Evolutionary conservation across 2,113 vertebrate species (phyloP), one percentile per base, ranked within the genome.

Genomic region (Reinhardtius hippoglossoides): DNA sequence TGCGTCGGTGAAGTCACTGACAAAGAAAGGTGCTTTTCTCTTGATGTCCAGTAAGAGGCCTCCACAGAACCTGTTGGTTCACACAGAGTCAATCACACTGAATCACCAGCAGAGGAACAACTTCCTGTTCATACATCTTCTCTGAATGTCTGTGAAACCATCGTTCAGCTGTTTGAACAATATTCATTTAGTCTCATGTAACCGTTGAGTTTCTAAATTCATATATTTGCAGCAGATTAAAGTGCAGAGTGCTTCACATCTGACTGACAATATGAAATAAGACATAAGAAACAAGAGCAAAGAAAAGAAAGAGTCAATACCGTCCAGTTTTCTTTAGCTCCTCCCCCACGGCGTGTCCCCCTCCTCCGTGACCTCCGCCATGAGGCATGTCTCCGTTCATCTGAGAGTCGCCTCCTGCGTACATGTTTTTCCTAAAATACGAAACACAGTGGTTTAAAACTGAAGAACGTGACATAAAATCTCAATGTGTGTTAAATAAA

Each of bases 341-440:
- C 0, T 98, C 96, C 0, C 95, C 95, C 0, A 94, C 88, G 0
- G 93, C 95, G 0, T 99, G 97, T 0, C 97, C 97, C 0, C 97
- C 97, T 15, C 96, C 94, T 12, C 97, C 96, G 0, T 96, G 95
- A 0, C 96, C 96, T 20, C 94, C 95, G 0, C 96, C 96, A 0
- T 97, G 96, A 56, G 96, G 97, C 0, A 93, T 96, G 78, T 98
- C 96, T 56, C 97, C 98, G 1, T 99, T 99, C 97, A 99, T 98
- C 88, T 99, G 97, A 0, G 95, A 20, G 5, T 99, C 98, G 3
- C 95, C 96, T 52, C 96, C 97, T 0, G 97, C 93, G 58, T 98
- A 98, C 97, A 97, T 96, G 91, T 98, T 99, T 88, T 99, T 99
- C 90, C 98, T 99, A 67, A 72, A 72, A 89, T 0, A 78, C 5